Evolutionary conservation across 2,888 invertebrate genomes (phyloP).

Genomic region (Ophion obscuratus): DNA sequence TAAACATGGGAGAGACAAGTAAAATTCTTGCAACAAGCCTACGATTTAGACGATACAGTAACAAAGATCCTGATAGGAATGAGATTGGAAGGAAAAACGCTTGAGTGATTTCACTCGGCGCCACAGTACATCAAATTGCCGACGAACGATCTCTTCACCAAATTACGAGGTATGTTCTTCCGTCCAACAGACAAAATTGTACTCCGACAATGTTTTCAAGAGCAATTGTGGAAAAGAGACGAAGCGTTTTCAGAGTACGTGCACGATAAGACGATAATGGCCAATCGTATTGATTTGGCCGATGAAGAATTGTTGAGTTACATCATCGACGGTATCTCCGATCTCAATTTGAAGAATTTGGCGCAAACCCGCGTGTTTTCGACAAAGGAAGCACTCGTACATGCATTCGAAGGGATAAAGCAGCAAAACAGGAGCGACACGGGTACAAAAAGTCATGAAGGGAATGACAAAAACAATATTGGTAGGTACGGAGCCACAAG

Average conservation of each 20-base stretch:
- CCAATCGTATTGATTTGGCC: slow-evolving; percentile 14
- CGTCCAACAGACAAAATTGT: slow-evolving; percentile 25
- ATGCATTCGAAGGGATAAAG: slow-evolving; percentile 23
- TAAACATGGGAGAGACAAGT: slow-evolving; percentile 17
- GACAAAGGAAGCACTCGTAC: slow-evolving; percentile 22
- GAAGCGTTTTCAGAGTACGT: slow-evolving; percentile 33
- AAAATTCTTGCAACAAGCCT: neutral
- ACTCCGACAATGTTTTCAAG: slow-evolving; percentile 36
- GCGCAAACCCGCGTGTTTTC: slow-evolving; percentile 6
- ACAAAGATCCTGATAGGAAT: slow-evolving; percentile 8
- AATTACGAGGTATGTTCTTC: slow-evolving; percentile 31
- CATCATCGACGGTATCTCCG: slow-evolving; percentile 32
- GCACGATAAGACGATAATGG: slow-evolving; percentile 38
- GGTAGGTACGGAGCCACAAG: neutral
- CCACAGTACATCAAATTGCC: slow-evolving; percentile 20
- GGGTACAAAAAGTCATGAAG: neutral
- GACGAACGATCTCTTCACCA: neutral
- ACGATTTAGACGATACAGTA: neutral
- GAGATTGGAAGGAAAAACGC: slow-evolving; percentile 1
- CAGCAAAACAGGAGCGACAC: slow-evolving; percentile 1
- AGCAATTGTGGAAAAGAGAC: slow-evolving; percentile 20
- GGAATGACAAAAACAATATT: neutral
- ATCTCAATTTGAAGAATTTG: slow-evolving; percentile 15
- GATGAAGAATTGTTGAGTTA: slow-evolving; percentile 25
- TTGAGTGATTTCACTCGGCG: slow-evolving; percentile 11